Evolutionary conservation across 2,797 vertebrate genomes (phyloP).

Genomic region (Philypnodon macrostomus): DNA sequence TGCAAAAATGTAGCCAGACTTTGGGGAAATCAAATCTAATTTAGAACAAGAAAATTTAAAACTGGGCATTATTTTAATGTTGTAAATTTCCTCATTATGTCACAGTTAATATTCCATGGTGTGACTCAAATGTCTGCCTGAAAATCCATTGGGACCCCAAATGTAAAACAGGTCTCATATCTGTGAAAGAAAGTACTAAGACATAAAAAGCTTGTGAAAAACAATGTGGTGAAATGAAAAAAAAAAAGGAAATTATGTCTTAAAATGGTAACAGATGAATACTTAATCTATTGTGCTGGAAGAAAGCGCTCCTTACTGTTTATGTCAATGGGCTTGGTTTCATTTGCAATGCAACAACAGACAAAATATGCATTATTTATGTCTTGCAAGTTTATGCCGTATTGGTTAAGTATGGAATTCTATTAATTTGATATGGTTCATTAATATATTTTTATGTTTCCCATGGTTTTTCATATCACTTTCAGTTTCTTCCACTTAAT

Average conservation of each 20-base stretch:
- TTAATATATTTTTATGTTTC: not conserved
- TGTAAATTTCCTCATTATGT: not conserved
- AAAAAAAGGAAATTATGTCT: conserved; percentile 8
- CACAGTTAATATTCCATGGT: not conserved
- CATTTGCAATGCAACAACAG: not conserved
- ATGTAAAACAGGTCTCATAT: conserved; percentile 9
- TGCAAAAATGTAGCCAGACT: too few species aligned
- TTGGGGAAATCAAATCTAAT: too few species aligned
- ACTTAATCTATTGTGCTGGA: not conserved
- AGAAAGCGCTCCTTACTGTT: conserved; percentile 5
- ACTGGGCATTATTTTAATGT: not conserved
- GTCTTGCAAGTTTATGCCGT: too few species aligned
- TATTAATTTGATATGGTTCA: not conserved
- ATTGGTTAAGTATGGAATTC: not conserved
- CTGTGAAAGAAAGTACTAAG: not conserved
- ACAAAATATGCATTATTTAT: not conserved
- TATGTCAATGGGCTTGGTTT: not conserved
- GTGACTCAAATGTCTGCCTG: not conserved
- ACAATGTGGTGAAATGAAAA: conserved; percentile 10
- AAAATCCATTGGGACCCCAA: conserved; percentile 1
- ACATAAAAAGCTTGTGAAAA: conserved; percentile 6
- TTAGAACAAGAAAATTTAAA: too few species aligned
- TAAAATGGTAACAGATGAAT: conserved; percentile 11
- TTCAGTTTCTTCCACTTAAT: too few species aligned
- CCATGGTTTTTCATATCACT: too few species aligned